Percentiles rank a stretch among this genome's conserved stretches.
Evolutionary conservation across 2,888 invertebrate genomes (phyloP).

Genomic region (Axea sp.): DNA sequence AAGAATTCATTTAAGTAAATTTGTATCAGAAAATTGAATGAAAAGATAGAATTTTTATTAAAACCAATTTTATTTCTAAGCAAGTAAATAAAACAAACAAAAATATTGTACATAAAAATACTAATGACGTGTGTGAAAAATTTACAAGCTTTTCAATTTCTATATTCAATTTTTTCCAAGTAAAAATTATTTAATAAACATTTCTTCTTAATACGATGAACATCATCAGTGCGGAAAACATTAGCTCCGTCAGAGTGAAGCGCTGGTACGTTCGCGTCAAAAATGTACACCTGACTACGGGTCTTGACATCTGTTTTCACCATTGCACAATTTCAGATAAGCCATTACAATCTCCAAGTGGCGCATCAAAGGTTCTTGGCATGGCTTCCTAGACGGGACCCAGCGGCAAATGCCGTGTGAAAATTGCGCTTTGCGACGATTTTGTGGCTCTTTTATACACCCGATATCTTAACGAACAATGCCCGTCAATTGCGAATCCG

Average conservation of each 20-base stretch:
- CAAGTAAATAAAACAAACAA: too few species aligned
- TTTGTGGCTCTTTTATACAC: too few species aligned
- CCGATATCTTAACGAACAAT: too few species aligned
- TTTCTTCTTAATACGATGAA: conserved; percentile 2
- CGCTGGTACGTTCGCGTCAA: background rate
- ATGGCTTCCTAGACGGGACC: conserved; percentile 28
- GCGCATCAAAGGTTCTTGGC: conserved; percentile 22
- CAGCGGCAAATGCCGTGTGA: conserved; percentile 50
- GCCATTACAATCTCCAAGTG: conserved; percentile 40
- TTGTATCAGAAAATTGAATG: too few species aligned
- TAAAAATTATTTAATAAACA: conserved; percentile 9
- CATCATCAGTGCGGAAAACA: background rate
- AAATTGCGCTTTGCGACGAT: conserved; percentile 19
- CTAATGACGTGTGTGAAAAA: too few species aligned
- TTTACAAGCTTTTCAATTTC: background rate
- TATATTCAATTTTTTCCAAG: background rate
- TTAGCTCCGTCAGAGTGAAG: too few species aligned
- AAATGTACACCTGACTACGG: conserved; percentile 36
- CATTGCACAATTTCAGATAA: conserved; percentile 52
- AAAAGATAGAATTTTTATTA: too few species aligned
- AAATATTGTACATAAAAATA: too few species aligned
- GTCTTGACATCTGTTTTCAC: conserved; percentile 48
- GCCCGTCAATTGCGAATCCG: too few species aligned
- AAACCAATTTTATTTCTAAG: too few species aligned
- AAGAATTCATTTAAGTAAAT: too few species aligned